These are phyloP conservation scores for Macquaria ambigua DNA, from an alignment of 2,113 vertebrate genomes.

Conservation along the genomic window DNA sequence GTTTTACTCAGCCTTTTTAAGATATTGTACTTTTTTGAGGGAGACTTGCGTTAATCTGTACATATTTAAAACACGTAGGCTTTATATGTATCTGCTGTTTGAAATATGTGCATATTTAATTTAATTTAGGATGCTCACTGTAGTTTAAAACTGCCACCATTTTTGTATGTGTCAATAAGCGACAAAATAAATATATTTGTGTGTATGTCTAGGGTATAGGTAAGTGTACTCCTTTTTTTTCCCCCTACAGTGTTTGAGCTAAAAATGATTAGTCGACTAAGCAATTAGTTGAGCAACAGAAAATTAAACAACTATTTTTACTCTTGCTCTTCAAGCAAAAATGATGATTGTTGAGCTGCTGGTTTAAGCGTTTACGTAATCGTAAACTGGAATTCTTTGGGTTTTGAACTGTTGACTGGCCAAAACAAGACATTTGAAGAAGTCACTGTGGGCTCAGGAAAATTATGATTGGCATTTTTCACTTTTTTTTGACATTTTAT, in stretches of 20 bases:
- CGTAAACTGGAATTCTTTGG: not conserved
- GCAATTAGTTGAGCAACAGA: not conserved
- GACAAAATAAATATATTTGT: slow-evolving; percentile 46
- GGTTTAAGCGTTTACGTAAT: too few relatives aligned
- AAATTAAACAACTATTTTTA: too few relatives aligned
- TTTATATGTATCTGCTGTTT: slow-evolving; percentile 6
- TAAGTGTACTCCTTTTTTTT: not conserved
- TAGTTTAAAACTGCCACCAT: not conserved
- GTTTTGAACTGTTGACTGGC: too few relatives aligned
- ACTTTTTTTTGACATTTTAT: not conserved
- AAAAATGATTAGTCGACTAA: too few relatives aligned
- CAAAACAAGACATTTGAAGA: too few relatives aligned
- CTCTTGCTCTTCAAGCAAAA: too few relatives aligned
- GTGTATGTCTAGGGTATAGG: not conserved
- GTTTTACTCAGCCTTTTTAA: slow-evolving; percentile 8
- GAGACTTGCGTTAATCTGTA: not conserved
- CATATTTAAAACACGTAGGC: not conserved
- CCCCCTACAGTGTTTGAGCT: not conserved
- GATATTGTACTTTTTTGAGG: not conserved
- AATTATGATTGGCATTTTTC: too few relatives aligned
- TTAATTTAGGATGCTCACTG: not conserved
- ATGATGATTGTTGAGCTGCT: too few relatives aligned
- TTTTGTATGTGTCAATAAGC: slow-evolving; percentile 9
- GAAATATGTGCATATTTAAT: slow-evolving; percentile 10
- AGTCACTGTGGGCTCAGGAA: not conserved